Base-by-base conservation (phyloP, 2,113 vertebrate species). In the Embiotoca jacksoni region DNA sequence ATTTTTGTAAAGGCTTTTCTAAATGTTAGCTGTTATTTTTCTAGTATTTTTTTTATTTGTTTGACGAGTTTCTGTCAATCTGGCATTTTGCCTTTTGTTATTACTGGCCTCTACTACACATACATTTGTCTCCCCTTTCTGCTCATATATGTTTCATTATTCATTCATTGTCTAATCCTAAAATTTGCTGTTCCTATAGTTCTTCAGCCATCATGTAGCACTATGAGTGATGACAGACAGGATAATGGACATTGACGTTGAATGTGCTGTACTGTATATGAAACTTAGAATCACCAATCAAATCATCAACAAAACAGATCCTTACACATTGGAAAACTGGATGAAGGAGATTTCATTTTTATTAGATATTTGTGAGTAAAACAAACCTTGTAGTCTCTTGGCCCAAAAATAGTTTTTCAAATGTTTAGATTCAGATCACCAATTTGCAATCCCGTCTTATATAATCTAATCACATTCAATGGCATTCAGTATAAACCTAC, bases 381-480 rank as follows among this genome's bases (percentile, higher is more conserved):
- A 65, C 35, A 1, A 23, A 23, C 23, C 23, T 23, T 23, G 23
- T 3, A 55, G 23, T 14, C 6, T 57, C 4, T 1, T 16, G 67
- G 47, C 69, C n/a, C 59, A 23, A 49, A 52, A 59, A 46, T 37
- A 49, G 14, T 74, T 63, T 60, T 54, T 15, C 41, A 16, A 33
- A 37, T 55, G 13, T n/a, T 47, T 23, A 3, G 16, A 57, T 57
- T 70, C 6, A 56, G 56, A 6, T 50, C 3, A 37, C 13, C 23
- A 39, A 31, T 71, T 11, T 36, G 23, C 35, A 39, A 57, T 73
- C 33, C 23, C 23, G 1, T 70, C 23, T 37, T 23, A 15, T 56
- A 56, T 53, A 37, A 80, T 76, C 58, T 8, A 60, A 61, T 71
- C 52, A 61, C 50, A 62, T 41, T 10, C 10, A 80, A 6, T 50